Percentiles rank a stretch among this genome's conserved stretches.
Conservation (phyloP, 2,888 invertebrate genomes). For the Anticlea derivata region DNA sequence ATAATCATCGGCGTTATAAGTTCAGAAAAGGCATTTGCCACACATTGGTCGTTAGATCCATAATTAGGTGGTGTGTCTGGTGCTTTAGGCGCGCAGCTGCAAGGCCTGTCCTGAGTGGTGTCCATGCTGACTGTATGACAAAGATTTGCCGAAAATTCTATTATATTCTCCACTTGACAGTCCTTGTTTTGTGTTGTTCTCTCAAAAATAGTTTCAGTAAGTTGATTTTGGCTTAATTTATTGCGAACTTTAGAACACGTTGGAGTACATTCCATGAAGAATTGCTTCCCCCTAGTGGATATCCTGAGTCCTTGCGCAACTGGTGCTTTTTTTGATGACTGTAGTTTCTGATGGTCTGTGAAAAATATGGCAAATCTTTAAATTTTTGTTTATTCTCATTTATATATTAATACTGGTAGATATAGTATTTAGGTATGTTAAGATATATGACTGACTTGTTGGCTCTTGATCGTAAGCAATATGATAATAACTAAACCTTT, state of each 20-base stretch:
- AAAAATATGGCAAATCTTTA: background rate
- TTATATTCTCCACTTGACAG: conserved; percentile 16
- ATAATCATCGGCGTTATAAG: conserved; percentile 46
- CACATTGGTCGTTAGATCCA: conserved; percentile 18
- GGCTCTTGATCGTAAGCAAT: too few species aligned
- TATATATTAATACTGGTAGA: too few species aligned
- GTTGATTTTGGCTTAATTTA: background rate
- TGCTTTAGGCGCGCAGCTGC: conserved; percentile 41
- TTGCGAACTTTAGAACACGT: conserved; percentile 4
- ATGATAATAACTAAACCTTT: too few species aligned
- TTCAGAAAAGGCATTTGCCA: conserved; percentile 44
- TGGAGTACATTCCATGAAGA: background rate
- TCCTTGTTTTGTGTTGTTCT: conserved; percentile 6
- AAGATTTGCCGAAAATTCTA: background rate
- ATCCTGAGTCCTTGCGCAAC: conserved; percentile 8
- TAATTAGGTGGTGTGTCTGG: background rate
- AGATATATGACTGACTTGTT: too few species aligned
- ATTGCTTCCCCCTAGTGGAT: conserved; percentile 2
- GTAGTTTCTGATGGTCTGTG: background rate
- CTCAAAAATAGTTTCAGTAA: conserved; percentile 4
- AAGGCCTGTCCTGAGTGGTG: conserved; percentile 57
- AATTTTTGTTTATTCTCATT: too few species aligned
- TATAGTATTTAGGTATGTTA: too few species aligned
- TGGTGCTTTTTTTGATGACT: background rate
- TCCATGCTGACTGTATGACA: conserved; percentile 43